Base-by-base conservation (phyloP, 2,113 vertebrate species). In the Lichenostomus cassidix region DNA sequence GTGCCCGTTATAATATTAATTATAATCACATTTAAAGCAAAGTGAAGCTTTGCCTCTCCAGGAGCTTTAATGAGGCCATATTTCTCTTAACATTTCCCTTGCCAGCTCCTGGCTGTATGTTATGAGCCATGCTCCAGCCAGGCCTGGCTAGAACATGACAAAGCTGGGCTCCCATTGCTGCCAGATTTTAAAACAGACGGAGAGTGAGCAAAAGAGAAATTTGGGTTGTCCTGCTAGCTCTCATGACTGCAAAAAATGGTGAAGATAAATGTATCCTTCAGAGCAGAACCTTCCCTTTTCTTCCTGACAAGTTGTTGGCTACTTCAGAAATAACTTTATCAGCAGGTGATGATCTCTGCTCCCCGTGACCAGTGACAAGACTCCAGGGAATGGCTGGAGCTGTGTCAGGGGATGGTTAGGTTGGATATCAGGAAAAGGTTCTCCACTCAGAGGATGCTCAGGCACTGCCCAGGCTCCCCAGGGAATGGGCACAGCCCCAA, bases 361-460 rank as follows among this genome's bases (percentile, higher is more conserved):
- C 27, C 7, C 44, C 44, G 52, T 44, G 52, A 37, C 49, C 23
- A 60, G 33, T 7, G 55, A 53, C 55, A 89, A 44, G 18, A 50
- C 22, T 14, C 1, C 0, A 52, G 15, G 6, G 42, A 64, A 27
- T 0, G 0, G 39, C 55, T 78, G 47, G 2, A 87, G 41, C 39
- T 31, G 12, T 33, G 52, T 0, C 76, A 74, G 37, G 18, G 18
- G 1, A 58, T 9, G 12, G 0, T 73, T 0, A 58, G 42, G 15
- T 0, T 50, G 35, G 12, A 22, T 0, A 1, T 28, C 21, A 65
- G 18, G 17, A 2, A 49, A 73, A 49, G 21, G 6, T 16, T 11
- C 18, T 50, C 56, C 31, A 27, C 39, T 12, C 67, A 65, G 50
- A 28, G 25, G 35, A 22, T 65, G 27, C 50, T 27, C 42, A n/a